Evolutionary conservation across 30 jellyfish, hydroid and myxozoan species (phyloP).

Genomic region (Sanderia malayensis): DNA sequence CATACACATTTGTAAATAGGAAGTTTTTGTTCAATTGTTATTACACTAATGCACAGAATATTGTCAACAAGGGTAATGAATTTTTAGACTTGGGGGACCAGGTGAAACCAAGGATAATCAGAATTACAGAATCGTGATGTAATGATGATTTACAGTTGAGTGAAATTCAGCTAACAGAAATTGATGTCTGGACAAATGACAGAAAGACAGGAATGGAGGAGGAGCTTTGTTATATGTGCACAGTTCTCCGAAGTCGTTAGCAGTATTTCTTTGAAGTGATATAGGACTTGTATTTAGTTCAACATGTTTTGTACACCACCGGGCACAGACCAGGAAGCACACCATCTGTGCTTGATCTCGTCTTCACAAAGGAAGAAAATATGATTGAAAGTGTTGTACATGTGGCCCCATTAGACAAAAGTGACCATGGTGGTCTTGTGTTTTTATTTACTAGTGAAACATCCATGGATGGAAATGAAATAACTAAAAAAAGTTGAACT

Average conservation of each 20-base stretch:
- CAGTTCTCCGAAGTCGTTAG: not conserved
- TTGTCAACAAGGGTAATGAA: not conserved
- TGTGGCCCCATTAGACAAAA: conserved; percentile 9
- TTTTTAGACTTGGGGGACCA: not conserved
- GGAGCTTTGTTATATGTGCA: conserved; percentile 3
- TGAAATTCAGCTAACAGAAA: not conserved
- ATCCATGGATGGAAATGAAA: not conserved
- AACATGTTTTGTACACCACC: conserved; percentile 2
- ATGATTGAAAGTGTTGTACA: not conserved
- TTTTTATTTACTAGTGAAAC: not conserved
- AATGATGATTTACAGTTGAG: not conserved
- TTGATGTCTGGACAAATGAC: not conserved
- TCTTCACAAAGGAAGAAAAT: conserved; percentile 1
- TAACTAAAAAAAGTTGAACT: not conserved
- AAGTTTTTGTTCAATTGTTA: not conserved
- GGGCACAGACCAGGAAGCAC: conserved; percentile 11
- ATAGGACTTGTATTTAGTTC: not conserved
- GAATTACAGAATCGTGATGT: not conserved
- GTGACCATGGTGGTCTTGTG: conserved; percentile 12
- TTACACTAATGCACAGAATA: not conserved
- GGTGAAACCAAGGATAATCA: not conserved
- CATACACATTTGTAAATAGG: not conserved
- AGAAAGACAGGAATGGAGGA: conserved; percentile 2
- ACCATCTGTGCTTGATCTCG: conserved; percentile 14
- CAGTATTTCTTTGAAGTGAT: not conserved